These are phyloP conservation scores for Trachurus trachurus DNA, from an alignment of 2,797 vertebrate genomes.

Conservation along the genomic window DNA sequence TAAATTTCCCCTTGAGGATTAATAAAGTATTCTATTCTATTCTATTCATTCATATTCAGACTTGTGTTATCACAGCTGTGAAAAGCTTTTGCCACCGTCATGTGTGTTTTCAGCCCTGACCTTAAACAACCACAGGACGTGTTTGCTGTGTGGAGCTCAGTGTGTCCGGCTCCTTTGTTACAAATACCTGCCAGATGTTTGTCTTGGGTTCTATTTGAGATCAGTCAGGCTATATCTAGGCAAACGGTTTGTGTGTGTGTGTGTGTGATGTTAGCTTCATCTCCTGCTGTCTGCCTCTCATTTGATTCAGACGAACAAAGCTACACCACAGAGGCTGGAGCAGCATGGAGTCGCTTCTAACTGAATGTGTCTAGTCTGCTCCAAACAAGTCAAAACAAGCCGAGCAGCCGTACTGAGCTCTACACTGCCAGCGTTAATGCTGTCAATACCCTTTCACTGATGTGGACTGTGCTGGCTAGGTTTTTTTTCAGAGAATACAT, in stretches of 20 bases:
- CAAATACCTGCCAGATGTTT: not conserved
- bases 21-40: no score
- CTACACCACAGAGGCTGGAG: constrained; percentile 12
- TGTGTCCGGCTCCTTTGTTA: not conserved
- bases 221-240: not conserved
- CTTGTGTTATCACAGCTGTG: not conserved
- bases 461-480: not conserved
- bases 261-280: not conserved
- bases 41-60: no score
- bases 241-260: not conserved
- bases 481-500: not conserved
- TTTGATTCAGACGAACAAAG: not conserved
- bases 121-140: not conserved
- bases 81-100: not conserved
- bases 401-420: not conserved
- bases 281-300: not conserved
- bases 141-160: not conserved
- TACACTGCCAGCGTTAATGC: not conserved
- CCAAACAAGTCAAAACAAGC: constrained; percentile 22
- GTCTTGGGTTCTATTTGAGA: not conserved
- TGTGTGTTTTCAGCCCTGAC: constrained; percentile 1
- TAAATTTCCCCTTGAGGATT: no score
- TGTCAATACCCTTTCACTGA: not conserved
- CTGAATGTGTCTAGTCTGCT: not conserved
- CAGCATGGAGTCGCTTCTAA: not conserved